Evolutionary conservation across 2,797 vertebrate species (phyloP), one percentile per base, ranked within the genome.

Genomic region (Botia almorhae): DNA sequence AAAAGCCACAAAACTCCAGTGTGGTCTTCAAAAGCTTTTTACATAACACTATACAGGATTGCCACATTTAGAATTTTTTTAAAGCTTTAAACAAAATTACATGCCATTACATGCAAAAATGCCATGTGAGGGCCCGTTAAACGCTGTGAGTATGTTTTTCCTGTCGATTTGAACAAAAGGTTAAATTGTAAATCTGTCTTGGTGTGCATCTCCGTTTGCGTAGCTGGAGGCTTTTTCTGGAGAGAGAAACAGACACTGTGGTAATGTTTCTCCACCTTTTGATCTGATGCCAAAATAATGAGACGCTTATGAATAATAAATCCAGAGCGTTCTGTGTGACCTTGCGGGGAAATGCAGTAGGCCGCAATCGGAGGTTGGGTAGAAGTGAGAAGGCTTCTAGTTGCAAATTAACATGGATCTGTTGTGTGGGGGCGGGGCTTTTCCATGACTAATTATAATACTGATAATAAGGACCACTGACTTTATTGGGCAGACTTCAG

Each of bases 231-330:
- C 75, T 77, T 79, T 85, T 83, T 14, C 29, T 74, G 56, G 4
- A 58, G 61, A 70, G 36, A 71, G 61, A 63, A 56, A 63, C 8
- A 55, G 70, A 72, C 48, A 72, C 65, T 71, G 69, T 65, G 48
- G 58, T 86, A 84, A 84, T 87, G 72, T 84, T 87, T 87, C 61
- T 78, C 48, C 84, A 83, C 67, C 82, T 85, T 90, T 88, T 90
- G 82, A 88, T 88, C 82, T 85, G 74, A 82, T 83, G 58, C 74
- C 51, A 77, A 89, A 88, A 83, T 85, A 88, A 88, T 75, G 81
- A 87, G 81, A 74, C 68, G 36, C 84, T 74, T 68, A 88, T 90
- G 77, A 90, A 87, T 90, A 88, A 87, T 88, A 85, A 83, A 89
- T 88, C 77, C 14, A 50, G 60, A 78, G 83, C 77, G 29, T 87